Conservation (phyloP, 64 coral and sea anemone genomes). For the Pocillopora damicornis region DNA sequence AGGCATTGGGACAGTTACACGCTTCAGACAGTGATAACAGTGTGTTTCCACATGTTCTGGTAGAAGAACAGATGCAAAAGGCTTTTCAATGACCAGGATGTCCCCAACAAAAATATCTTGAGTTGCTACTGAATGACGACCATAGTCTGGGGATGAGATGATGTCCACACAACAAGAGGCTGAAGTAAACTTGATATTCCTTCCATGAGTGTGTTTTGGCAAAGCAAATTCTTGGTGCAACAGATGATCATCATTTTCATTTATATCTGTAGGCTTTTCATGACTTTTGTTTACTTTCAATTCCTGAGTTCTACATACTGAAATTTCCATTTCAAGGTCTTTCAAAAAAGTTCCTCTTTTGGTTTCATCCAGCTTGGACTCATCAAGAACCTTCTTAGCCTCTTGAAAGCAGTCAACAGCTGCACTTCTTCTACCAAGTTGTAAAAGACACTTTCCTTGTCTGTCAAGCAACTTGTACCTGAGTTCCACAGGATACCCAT, state of each 20-base stretch:
- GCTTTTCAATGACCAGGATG: conserved; percentile 72
- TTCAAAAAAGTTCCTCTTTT: conserved; percentile 43
- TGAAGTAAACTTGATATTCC: conserved; percentile 54
- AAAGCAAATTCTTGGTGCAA: conserved; percentile 5
- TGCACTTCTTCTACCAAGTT: conserved; percentile 35
- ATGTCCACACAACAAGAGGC: conserved; percentile 60
- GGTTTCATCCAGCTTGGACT: conserved; percentile 60
- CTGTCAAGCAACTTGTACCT: conserved; percentile 82
- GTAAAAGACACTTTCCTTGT: conserved; percentile 61
- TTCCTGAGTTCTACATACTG: not conserved
- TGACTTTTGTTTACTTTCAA: not conserved
- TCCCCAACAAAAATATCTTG: conserved; percentile 87
- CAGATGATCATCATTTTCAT: not conserved
- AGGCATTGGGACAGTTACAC: conserved; percentile 34
- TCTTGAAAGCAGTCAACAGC: conserved; percentile 44
- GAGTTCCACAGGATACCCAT: conserved; percentile 65
- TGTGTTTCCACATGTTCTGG: conserved; percentile 54
- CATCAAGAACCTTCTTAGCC: conserved; percentile 43
- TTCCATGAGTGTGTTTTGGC: conserved; percentile 23
- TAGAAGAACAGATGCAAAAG: conserved; percentile 93
- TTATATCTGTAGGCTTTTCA: not conserved
- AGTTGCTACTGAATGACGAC: conserved; percentile 72
- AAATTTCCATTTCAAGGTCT: conserved; percentile 59
- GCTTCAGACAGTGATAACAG: conserved; percentile 80
- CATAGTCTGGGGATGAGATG: not conserved